phyloP scores from a whole-genome alignment of 1,140 invertebrate species.

The Magallana gigas region DNA sequence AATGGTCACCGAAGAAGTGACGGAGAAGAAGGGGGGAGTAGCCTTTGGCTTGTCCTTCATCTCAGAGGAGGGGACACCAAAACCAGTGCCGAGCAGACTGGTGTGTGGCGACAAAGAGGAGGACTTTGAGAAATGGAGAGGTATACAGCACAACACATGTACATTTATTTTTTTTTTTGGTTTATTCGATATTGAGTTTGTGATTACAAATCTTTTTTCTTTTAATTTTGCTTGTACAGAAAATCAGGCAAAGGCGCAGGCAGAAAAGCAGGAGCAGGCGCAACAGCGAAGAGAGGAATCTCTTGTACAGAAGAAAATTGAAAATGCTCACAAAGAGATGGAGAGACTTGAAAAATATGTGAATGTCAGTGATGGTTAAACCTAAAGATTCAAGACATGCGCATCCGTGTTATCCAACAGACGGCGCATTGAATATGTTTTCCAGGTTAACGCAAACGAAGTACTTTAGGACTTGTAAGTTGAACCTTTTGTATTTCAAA shows the following conservation, averaged over 20 bases:
- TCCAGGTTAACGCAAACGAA: no score
- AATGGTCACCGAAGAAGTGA: neutral
- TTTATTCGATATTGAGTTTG: neutral
- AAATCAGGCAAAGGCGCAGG: neutral
- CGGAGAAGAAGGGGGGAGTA: slow-evolving; percentile 2
- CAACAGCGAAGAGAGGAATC: neutral
- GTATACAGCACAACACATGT: neutral
- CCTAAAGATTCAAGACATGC: no score
- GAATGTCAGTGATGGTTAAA: neutral
- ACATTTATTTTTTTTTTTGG: neutral
- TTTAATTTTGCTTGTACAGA: neutral
- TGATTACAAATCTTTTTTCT: no score
- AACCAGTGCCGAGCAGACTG: neutral
- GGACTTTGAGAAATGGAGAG: slow-evolving; percentile 6
- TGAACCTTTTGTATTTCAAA: no score
- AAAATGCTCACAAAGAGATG: neutral
- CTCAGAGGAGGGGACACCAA: neutral
- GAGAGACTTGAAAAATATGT: slow-evolving; percentile 1
- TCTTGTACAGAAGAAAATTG: neutral
- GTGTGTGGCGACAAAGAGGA: neutral
- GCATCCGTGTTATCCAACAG: no score
- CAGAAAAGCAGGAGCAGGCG: neutral
- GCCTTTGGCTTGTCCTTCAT: neutral
- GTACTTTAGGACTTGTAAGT: no score
- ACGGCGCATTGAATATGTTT: no score